Base-by-base conservation (phyloP, 2,888 invertebrate species). In the Bombylius major region DNA sequence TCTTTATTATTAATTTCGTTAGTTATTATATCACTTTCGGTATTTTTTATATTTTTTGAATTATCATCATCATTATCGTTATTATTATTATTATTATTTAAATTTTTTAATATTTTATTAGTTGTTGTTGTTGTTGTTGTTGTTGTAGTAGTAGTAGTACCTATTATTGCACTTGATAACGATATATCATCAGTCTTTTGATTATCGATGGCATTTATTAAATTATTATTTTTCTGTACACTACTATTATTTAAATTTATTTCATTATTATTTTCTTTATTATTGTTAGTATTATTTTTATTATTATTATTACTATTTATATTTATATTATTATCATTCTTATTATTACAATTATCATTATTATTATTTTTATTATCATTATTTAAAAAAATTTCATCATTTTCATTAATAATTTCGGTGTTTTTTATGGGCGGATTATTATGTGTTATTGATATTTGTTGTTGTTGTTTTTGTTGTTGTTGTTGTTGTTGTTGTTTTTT, bases 161-260 rank as follows among this genome's bases (percentile, higher is more conserved):
- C 58, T 62, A 68, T 63, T 68, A 65, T 63, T 68, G 63, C 65
- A 63, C 62, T 65, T 62, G 65, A 63, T 64, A 65, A 62, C 56
- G 60, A 65, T 62, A 69, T 66, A 65, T 71, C 69, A 72, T 71
- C 70, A 72, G 69, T 71, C 71, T 72, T 71, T 70, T 70, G 67
- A 68, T 71, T 70, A 66, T 66, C 69, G 65, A 67, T 66, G 64
- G 64, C 64, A 54, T 63, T 57, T 54, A 59, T 47, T 54, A 55
- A 51, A 50, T 54, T 56, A 55, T 58, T 58, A 54, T 55, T 59
- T 58, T 23, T 61, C 55, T 57, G 54, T 50, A 56, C 49, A 54
- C 51, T 33, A 55, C 45, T 39, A 58, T 61, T 61, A 58, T 58
- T 56, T 42, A 47, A 50, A 54, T 58, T 58, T 56, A 53, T 61